Conservation (phyloP, 2,797 vertebrate genomes). For the Notamacropus eugenii region DNA sequence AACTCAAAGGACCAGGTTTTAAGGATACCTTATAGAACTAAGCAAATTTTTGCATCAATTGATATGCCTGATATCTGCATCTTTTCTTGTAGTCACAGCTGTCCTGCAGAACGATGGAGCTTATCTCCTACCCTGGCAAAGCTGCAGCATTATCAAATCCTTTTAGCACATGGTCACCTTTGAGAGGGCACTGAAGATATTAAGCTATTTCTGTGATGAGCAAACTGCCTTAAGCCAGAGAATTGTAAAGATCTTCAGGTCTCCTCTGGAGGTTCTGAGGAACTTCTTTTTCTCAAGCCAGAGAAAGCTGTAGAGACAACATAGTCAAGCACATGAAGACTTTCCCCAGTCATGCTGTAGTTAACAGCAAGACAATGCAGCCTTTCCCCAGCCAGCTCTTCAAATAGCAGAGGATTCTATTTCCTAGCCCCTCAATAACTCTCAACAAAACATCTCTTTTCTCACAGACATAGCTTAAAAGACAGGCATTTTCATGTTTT, state of each 20-base stretch:
- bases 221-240: background rate
- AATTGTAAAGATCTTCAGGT: background rate
- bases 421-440: background rate
- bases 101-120: background rate
- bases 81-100: background rate
- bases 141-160: background rate
- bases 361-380: background rate
- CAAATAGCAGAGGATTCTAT: background rate
- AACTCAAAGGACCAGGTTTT: background rate
- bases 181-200: background rate
- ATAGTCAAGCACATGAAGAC: background rate
- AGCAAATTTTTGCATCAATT: background rate
- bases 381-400: background rate
- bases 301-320: background rate
- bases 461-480: background rate
- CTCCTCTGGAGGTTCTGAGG: background rate
- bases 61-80: background rate
- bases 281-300: background rate
- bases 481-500: too few relatives aligned
- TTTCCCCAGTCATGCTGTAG: background rate
- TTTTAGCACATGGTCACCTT: background rate
- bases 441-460: background rate
- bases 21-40: background rate
- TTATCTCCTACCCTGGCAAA: background rate
- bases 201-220: background rate